Evolutionary conservation across 2,797 vertebrate genomes (phyloP).

Genomic region (Gymnoscopelus braueri): DNA sequence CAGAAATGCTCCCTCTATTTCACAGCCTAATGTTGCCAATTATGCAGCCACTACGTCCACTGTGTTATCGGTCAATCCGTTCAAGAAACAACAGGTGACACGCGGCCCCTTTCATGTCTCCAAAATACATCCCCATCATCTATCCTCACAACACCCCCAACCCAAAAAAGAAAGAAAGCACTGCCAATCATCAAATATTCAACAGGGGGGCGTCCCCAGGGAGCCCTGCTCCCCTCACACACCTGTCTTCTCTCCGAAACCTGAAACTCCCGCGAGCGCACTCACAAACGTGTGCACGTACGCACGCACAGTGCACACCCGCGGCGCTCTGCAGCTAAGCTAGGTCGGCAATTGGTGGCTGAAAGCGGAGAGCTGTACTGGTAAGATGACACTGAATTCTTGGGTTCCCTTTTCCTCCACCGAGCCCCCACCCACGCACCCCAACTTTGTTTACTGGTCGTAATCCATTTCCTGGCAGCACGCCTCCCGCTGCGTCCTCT

Average conservation of each 20-base stretch:
- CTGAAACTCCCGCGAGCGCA: conserved; percentile 48
- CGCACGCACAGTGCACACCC: conserved; percentile 9
- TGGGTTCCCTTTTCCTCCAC: conserved; percentile 63
- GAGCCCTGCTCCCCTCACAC: conserved; percentile 59
- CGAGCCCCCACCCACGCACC: conserved; percentile 15
- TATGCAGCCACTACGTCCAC: too few relatives aligned
- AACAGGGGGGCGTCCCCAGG: conserved; percentile 42
- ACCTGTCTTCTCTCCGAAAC: conserved; percentile 74
- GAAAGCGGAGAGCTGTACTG: conserved; percentile 69
- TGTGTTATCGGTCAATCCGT: too few relatives aligned
- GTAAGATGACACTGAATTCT: conserved; percentile 70
- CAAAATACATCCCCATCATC: background rate
- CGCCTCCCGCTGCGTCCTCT: conserved; percentile 61
- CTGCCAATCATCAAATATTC: conserved; percentile 65
- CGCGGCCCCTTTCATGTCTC: background rate
- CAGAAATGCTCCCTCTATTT: too few relatives aligned
- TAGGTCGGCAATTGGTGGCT: conserved; percentile 64
- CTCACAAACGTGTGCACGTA: background rate
- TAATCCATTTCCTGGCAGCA: conserved; percentile 75
- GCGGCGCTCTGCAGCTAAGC: conserved; percentile 57
- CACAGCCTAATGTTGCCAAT: too few relatives aligned
- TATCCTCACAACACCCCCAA: background rate
- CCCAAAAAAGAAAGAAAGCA: conserved; percentile 44
- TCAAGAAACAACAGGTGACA: conserved; percentile 24
- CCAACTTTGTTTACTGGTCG: conserved; percentile 72